Evolutionary conservation across 2,113 vertebrate genomes (phyloP).

Genomic region (Neodon shergylaensis): DNA sequence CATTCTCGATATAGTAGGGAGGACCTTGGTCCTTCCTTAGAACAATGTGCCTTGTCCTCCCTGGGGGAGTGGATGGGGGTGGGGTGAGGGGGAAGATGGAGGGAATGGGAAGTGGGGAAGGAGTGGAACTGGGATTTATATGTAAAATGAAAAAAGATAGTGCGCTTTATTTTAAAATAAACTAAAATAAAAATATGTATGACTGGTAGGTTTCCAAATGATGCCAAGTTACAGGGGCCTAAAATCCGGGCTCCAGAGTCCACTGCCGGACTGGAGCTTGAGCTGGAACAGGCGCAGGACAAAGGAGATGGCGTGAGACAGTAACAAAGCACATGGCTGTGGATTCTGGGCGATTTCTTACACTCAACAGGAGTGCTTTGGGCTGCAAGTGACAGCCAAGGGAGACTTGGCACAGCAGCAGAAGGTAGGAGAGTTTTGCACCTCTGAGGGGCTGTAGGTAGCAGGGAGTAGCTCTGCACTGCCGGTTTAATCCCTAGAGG

Average conservation of each 20-base stretch:
- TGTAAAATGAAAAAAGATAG: too few species aligned
- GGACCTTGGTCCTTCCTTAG: too few species aligned
- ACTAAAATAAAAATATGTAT: neutral
- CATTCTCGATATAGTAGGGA: too few species aligned
- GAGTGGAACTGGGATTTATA: too few species aligned
- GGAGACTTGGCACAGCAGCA: neutral
- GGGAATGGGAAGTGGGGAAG: too few species aligned
- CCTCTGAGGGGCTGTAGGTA: neutral
- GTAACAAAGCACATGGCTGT: neutral
- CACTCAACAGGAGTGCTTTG: neutral
- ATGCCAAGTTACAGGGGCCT: constrained; percentile 13
- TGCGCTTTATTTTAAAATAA: too few species aligned
- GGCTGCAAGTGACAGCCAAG: constrained; percentile 57
- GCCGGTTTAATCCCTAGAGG: neutral
- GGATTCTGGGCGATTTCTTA: neutral
- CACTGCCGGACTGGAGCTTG: neutral
- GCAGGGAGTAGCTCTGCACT: neutral
- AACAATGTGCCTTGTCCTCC: too few species aligned
- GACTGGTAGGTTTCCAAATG: constrained; percentile 28
- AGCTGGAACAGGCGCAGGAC: constrained; percentile 20
- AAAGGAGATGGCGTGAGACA: constrained; percentile 11
- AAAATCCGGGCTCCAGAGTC: constrained; percentile 18
- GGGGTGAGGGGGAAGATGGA: too few species aligned
- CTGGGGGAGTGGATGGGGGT: too few species aligned
- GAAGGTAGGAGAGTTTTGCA: neutral